Base-by-base conservation (phyloP, 1,140 invertebrate species). In the Andricus grossulariae region DNA sequence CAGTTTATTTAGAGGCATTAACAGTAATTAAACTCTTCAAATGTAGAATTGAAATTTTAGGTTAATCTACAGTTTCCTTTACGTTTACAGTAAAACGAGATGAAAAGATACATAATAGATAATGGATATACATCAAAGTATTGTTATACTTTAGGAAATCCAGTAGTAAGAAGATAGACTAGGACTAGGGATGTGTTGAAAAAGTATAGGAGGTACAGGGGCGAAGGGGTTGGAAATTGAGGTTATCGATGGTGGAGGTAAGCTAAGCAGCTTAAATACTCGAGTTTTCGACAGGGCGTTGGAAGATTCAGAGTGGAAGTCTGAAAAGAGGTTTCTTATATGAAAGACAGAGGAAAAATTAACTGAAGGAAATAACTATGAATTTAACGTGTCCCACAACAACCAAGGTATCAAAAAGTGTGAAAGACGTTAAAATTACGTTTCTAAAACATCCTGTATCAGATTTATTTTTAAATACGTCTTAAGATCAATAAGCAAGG, bases 211-310 rank as follows among this genome's bases (percentile, higher is more conserved):
- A 50, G 19, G 51, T 18, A 32, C 21, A 45, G 39, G 16, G n/a
- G 74, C 52, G 32, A 39, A 66, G 32, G 74, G 21, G 72, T 39
- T 51, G 50, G 52, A 71, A 72, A 60, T 50, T 72, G 49, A 52
- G 19, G 66, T 57, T 50, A 15, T 55, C n/a, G 55, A 60, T 50
- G 70, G 73, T 70, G 78, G 71, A 71, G 66, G 52, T 74, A 75
- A 52, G 79, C 76, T 72, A 74, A 77, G 79, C 79, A 83, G 74
- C 81, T 77, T 74, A 66, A 81, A 78, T 78, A 71, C 75, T 77
- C 72, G 73, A 73, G 73, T 54, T 74, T 74, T 74, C 76, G 78
- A 76, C 11, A 21, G 0, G 19, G 10, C 55, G 19, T 57, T 25
- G 8, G 10, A 57, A 25, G 12, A 21, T 10, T 25, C 55, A 19